phyloP scores from a whole-genome alignment of 2,888 invertebrate genomes.

The Chrysolina haemoptera region DNA sequence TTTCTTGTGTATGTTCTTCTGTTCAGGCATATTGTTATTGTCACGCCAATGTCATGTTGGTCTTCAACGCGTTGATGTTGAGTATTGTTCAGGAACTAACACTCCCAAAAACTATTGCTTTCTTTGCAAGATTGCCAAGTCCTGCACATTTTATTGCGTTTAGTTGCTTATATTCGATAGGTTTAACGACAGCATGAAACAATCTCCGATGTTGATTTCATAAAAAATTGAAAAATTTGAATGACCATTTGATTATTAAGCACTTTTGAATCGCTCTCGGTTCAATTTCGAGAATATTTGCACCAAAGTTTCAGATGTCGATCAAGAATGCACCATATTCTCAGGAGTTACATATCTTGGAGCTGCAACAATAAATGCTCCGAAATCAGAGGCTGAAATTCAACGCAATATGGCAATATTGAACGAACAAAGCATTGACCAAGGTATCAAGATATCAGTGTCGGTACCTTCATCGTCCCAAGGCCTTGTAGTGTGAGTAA shows the following conservation, averaged over 20 bases:
- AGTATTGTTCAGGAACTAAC: no score
- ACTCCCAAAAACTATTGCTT: no score
- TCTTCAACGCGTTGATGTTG: no score
- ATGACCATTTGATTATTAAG: neutral
- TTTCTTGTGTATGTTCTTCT: no score
- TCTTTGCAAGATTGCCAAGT: no score
- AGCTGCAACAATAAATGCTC: conserved; percentile 91
- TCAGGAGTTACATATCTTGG: conserved; percentile 95
- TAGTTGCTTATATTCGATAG: no score
- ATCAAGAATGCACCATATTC: conserved; percentile 93
- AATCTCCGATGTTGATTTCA: no score
- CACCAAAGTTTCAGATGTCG: conserved; percentile 80
- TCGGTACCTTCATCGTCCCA: conserved; percentile 94
- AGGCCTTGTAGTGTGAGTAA: conserved; percentile 91
- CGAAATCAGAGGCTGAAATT: conserved; percentile 93
- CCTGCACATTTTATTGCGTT: no score
- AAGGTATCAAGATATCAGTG: conserved; percentile 90
- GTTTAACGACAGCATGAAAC: no score
- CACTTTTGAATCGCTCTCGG: neutral
- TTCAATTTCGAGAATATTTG: conserved; percentile 23
- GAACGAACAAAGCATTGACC: conserved; percentile 81
- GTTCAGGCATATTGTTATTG: no score
- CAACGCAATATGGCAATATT: conserved; percentile 94
- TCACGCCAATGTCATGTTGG: no score
- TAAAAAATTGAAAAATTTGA: no score